These are phyloP conservation scores for Lithobates pipiens DNA, from an alignment of 2,797 vertebrate species.

Conservation along the genomic window DNA sequence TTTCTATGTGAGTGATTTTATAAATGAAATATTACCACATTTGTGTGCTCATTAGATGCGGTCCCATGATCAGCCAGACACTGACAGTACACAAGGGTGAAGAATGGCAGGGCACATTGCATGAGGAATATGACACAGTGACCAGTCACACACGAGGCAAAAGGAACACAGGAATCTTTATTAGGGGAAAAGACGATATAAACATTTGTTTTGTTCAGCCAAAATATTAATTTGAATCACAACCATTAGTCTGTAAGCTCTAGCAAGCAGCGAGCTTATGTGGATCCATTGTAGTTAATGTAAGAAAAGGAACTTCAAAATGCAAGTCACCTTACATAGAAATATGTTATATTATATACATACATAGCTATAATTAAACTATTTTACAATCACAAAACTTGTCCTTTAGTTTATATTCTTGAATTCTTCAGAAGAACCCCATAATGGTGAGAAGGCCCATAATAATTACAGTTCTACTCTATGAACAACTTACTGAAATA, in stretches of 20 bases:
- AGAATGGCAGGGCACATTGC: conserved; percentile 6
- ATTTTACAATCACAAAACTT: no score
- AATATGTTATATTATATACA: background rate
- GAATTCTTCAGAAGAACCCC: no score
- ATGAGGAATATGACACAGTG: conserved; percentile 25
- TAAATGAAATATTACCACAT: conserved; percentile 10
- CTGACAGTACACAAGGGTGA: background rate
- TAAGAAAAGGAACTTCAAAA: background rate
- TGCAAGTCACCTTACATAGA: background rate
- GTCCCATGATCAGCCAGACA: conserved; percentile 37
- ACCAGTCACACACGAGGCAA: conserved; percentile 19
- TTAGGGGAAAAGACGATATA: conserved; percentile 1
- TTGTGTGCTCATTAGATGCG: conserved; percentile 36
- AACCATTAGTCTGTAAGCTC: background rate
- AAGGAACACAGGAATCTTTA: conserved; percentile 38
- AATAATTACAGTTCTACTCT: no score
- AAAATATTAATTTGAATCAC: background rate
- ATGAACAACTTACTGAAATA: no score
- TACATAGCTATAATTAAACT: no score
- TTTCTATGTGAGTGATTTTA: conserved; percentile 25
- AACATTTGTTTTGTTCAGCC: background rate
- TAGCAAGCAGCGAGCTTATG: background rate
- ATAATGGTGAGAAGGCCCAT: no score
- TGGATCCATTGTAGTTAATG: no score
- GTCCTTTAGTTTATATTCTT: no score